Conservation (phyloP, 2,888 invertebrate species). For the Piscicola geometra region DNA sequence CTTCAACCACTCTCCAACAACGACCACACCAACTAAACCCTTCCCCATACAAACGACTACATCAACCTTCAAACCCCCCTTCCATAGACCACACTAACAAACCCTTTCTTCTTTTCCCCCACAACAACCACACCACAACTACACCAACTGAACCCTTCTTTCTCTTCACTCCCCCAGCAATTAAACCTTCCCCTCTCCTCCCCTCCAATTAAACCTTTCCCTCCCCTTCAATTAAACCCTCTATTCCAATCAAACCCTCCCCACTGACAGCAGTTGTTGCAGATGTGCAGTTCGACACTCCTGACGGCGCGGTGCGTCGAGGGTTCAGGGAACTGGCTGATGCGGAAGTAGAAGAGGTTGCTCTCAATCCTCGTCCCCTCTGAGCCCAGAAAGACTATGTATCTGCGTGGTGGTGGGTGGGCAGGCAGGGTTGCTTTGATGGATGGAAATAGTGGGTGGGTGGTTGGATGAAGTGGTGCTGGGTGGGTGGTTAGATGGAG, state of each 20-base stretch:
- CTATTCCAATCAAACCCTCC: too few relatives aligned
- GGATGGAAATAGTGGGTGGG: too few relatives aligned
- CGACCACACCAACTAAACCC: not conserved
- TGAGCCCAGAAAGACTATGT: slow-evolving; percentile 16
- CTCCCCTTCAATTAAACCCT: not conserved
- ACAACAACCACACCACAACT: not conserved
- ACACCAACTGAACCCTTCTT: not conserved
- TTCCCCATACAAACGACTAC: not conserved
- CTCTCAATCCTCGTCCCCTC: not conserved
- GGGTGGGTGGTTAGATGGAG: too few relatives aligned
- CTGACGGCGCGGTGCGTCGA: slow-evolving; percentile 16
- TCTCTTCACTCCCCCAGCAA: not conserved
- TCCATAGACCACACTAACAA: not conserved
- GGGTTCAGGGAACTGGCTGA: slow-evolving; percentile 32
- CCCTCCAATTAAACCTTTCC: not conserved
- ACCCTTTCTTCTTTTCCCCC: not conserved
- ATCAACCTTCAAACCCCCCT: too few relatives aligned
- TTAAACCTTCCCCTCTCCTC: not conserved
- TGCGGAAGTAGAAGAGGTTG: slow-evolving; percentile 22
- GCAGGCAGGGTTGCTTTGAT: too few relatives aligned
- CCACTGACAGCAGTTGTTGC: slow-evolving; percentile 34
- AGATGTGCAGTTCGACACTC: slow-evolving; percentile 8
- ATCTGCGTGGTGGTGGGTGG: too few relatives aligned
- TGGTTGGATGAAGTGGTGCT: too few relatives aligned
- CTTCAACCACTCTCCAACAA: not conserved